phyloP scores from a whole-genome alignment of 2,888 invertebrate species.

The Tenodera sinensis region DNA sequence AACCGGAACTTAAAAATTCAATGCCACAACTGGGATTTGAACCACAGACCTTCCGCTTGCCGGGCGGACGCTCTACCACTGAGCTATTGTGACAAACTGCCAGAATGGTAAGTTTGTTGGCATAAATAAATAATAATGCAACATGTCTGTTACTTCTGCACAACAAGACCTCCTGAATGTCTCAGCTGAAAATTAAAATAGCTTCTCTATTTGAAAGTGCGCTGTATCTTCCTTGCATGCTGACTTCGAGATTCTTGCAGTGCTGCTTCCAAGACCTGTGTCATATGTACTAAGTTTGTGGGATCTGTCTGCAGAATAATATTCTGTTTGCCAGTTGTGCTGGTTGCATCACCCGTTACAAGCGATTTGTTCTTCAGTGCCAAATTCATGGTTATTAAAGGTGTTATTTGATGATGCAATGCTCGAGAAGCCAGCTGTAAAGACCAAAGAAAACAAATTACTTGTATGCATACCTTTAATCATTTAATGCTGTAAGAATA shows the following conservation, averaged over 20 bases:
- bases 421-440: constrained; percentile 55
- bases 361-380: constrained; percentile 44
- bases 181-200: neutral
- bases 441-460: neutral
- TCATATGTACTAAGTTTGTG: constrained; percentile 58
- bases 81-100: too few species aligned
- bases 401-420: constrained; percentile 55
- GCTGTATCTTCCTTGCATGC: constrained; percentile 44
- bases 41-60: too few species aligned
- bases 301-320: constrained; percentile 52
- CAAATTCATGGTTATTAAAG: constrained; percentile 57
- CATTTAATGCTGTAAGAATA: too few species aligned
- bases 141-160: too few species aligned
- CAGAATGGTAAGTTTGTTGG: too few species aligned
- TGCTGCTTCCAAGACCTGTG: constrained; percentile 60
- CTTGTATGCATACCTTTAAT: too few species aligned
- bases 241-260: constrained; percentile 58
- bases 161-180: too few species aligned
- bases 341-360: neutral
- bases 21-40: too few species aligned
- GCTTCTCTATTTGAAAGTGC: constrained; percentile 38
- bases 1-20: too few species aligned
- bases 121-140: too few species aligned
- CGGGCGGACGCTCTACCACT: too few species aligned
- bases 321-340: constrained; percentile 26